Evolutionary conservation across 2,113 vertebrate genomes (phyloP).

Genomic region (Ornithorhynchus anatinus): DNA sequence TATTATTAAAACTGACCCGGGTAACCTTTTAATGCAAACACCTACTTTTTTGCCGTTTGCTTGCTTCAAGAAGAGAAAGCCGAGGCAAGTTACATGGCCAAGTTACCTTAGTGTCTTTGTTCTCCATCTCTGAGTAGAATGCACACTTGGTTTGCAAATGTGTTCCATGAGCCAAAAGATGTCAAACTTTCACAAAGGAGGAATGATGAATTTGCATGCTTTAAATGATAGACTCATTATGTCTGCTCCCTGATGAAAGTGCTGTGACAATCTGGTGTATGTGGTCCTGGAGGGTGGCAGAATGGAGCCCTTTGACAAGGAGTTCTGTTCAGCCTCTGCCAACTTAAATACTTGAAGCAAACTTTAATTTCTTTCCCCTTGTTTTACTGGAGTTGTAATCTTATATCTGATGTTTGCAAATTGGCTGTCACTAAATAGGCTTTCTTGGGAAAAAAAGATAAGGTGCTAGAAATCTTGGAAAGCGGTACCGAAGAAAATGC

Average conservation of each 20-base stretch:
- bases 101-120: slow-evolving; percentile 13
- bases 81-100: background rate
- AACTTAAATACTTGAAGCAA: slow-evolving; percentile 11
- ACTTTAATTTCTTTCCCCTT: slow-evolving; percentile 45
- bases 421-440: slow-evolving; percentile 9
- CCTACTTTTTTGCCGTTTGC: background rate
- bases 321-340: slow-evolving; percentile 7
- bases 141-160: slow-evolving; percentile 22
- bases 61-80: slow-evolving; percentile 16
- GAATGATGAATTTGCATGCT: slow-evolving; percentile 5
- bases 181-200: slow-evolving; percentile 25
- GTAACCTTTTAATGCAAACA: background rate
- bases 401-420: slow-evolving; percentile 27
- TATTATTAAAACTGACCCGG: slow-evolving; percentile 3
- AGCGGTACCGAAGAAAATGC: slow-evolving; percentile 3
- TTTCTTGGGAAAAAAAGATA: slow-evolving; percentile 14
- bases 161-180: slow-evolving; percentile 11
- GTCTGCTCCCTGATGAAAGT: slow-evolving; percentile 31
- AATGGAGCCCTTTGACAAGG: slow-evolving; percentile 14
- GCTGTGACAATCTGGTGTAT: background rate
- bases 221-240: slow-evolving; percentile 28
- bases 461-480: slow-evolving; percentile 20
- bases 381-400: slow-evolving; percentile 37
- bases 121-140: slow-evolving; percentile 27
- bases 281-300: background rate